Evolutionary conservation across 2,113 vertebrate species (phyloP).

Genomic region (Dromiciops gliroides): DNA sequence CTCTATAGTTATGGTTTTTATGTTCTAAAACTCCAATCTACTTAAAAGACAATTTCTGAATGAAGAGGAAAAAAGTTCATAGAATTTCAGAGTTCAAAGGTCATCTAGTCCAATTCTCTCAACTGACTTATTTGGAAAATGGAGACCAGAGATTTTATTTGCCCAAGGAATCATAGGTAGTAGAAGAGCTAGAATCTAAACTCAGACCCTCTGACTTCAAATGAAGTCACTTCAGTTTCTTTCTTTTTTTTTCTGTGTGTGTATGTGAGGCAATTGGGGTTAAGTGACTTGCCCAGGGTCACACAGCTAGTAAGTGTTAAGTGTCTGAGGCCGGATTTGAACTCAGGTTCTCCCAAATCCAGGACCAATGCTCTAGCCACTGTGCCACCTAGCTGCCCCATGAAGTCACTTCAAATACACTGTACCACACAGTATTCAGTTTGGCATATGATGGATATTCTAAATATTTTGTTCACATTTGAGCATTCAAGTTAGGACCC

Average conservation of each 20-base stretch:
- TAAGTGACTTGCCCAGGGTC: too few relatives aligned
- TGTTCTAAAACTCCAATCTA: not conserved
- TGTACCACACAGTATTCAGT: not conserved
- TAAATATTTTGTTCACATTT: not conserved
- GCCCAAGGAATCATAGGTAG: not conserved
- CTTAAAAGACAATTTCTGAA: not conserved
- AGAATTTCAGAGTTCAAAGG: not conserved
- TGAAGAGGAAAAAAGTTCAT: not conserved
- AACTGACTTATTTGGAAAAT: not conserved
- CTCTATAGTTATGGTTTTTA: not conserved
- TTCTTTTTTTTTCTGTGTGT: too few relatives aligned
- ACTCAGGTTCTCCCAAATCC: too few relatives aligned
- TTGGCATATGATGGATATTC: not conserved
- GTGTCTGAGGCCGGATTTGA: too few relatives aligned
- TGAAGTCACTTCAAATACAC: not conserved
- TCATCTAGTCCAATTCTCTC: not conserved
- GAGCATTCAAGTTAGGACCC: not conserved
- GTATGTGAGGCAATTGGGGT: too few relatives aligned
- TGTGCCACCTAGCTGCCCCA: too few relatives aligned
- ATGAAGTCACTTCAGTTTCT: not conserved
- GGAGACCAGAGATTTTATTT: not conserved
- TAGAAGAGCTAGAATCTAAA: not conserved
- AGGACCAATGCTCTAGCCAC: too few relatives aligned
- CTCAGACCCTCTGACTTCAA: not conserved
- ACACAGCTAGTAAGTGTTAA: too few relatives aligned